Evolutionary conservation across 2,888 invertebrate species (phyloP).

Genomic region (Lathronympha strigana): DNA sequence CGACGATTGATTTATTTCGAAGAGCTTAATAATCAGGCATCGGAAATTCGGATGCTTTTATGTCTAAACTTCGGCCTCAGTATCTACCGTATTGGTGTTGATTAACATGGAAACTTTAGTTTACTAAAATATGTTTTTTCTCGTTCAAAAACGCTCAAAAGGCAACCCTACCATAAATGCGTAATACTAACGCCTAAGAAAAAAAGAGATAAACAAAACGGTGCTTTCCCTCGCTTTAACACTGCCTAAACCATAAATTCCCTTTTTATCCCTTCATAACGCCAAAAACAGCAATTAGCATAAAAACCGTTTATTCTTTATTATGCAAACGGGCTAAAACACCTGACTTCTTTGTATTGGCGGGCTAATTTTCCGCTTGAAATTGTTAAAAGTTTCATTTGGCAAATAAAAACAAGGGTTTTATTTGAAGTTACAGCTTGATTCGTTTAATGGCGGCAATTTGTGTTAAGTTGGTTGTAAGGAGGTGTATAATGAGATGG

Average conservation of each 20-base stretch:
- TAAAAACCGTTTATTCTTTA: slow-evolving; percentile 53
- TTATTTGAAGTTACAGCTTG: slow-evolving; percentile 34
- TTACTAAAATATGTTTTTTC: too few species aligned
- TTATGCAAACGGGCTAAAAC: slow-evolving; percentile 45
- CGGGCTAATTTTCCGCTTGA: slow-evolving; percentile 35
- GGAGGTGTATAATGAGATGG: neutral
- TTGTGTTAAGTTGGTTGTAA: neutral
- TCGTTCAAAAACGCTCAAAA: slow-evolving; percentile 5
- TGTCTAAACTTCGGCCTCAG: too few species aligned
- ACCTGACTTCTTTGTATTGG: slow-evolving; percentile 45
- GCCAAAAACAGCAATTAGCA: slow-evolving; percentile 55
- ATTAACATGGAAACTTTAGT: too few species aligned
- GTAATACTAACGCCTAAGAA: slow-evolving; percentile 35
- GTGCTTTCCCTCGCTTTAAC: slow-evolving; percentile 44
- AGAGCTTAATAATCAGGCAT: too few species aligned
- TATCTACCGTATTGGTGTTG: too few species aligned
- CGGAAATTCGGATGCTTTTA: too few species aligned
- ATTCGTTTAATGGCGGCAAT: slow-evolving; percentile 9
- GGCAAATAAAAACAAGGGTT: slow-evolving; percentile 38
- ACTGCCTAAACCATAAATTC: slow-evolving; percentile 50
- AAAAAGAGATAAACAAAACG: slow-evolving; percentile 34
- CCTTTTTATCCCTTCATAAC: slow-evolving; percentile 55
- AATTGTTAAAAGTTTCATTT: slow-evolving; percentile 39
- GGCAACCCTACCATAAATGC: slow-evolving; percentile 13
- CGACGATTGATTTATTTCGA: too few species aligned